These are phyloP conservation scores for Oncorhynchus kisutch DNA, from an alignment of 2,113 vertebrate species.

Conservation along the genomic window DNA sequence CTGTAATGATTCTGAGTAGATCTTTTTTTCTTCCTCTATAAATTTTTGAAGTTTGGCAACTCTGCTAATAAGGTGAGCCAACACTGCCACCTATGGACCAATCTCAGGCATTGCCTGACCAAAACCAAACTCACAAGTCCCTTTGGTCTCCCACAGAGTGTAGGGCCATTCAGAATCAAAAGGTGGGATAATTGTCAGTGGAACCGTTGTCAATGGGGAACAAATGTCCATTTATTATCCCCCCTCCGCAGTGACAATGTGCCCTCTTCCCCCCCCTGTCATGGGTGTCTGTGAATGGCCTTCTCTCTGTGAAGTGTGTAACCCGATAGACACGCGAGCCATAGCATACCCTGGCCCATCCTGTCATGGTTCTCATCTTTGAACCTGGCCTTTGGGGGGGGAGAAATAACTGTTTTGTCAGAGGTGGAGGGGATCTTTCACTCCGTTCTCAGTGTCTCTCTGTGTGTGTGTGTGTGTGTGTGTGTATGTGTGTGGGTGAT, in stretches of 20 bases:
- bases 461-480: background rate
- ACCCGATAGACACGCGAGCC: slow-evolving; percentile 75
- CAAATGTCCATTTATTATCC: slow-evolving; percentile 46
- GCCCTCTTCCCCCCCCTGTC: slow-evolving; percentile 48
- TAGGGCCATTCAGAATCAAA: too few relatives aligned
- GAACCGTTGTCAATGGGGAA: slow-evolving; percentile 61
- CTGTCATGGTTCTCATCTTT: slow-evolving; percentile 76
- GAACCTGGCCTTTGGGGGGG: slow-evolving; percentile 67
- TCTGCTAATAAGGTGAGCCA: slow-evolving; percentile 63
- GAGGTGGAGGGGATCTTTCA: slow-evolving; percentile 14
- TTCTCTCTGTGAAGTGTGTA: slow-evolving; percentile 74
- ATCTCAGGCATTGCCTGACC: slow-evolving; percentile 26
- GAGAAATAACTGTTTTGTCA: slow-evolving; percentile 63
- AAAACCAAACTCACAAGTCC: slow-evolving; percentile 1
- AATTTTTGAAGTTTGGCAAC: slow-evolving; percentile 11
- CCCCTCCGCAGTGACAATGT: slow-evolving; percentile 54
- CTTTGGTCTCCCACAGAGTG: slow-evolving; percentile 21
- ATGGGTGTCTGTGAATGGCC: slow-evolving; percentile 41
- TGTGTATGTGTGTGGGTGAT: background rate
- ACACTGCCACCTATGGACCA: slow-evolving; percentile 78
- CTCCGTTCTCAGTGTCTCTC: slow-evolving; percentile 20
- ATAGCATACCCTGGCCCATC: slow-evolving; percentile 57
- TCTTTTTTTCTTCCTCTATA: slow-evolving; percentile 30
- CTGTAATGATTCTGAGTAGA: slow-evolving; percentile 64
- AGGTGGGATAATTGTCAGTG: slow-evolving; percentile 68